Conservation (phyloP, 2,797 vertebrate species). For the Sylvia borin region DNA sequence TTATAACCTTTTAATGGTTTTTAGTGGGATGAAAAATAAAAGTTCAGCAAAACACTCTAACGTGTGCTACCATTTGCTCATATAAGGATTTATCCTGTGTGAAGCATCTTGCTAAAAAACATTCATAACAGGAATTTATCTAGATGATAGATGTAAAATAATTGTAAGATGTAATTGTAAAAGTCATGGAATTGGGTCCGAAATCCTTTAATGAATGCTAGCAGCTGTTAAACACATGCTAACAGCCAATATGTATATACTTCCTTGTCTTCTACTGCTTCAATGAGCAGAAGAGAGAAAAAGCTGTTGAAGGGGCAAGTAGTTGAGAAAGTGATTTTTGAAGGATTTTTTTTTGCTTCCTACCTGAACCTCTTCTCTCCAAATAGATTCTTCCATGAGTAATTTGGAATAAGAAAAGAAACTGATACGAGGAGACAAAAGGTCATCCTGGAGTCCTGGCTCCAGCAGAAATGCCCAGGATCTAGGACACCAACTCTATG, state of each 20-base stretch:
- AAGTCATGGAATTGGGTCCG: not conserved
- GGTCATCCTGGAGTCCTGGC: not conserved
- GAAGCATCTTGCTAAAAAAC: not conserved
- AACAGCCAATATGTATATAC: not conserved
- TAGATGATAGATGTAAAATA: not conserved
- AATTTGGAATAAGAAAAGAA: conserved; percentile 38
- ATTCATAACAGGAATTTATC: not conserved
- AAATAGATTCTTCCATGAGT: conserved; percentile 26
- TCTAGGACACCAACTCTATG: not conserved
- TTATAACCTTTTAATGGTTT: not conserved
- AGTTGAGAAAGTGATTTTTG: conserved; percentile 28
- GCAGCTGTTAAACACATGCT: not conserved
- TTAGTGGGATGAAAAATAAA: not conserved
- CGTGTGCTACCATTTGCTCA: not conserved
- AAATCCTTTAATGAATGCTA: not conserved
- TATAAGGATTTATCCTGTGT: not conserved
- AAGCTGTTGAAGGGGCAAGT: not conserved
- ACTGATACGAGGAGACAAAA: conserved; percentile 13
- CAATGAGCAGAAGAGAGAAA: not conserved
- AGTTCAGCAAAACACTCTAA: not conserved
- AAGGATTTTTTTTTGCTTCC: conserved; percentile 8
- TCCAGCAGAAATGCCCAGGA: not conserved
- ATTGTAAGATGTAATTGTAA: not conserved
- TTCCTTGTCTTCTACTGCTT: not conserved
- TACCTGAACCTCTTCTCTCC: conserved; percentile 8